Base-by-base conservation (phyloP, 1,140 invertebrate genomes). In the Oscheius sp. region DNA sequence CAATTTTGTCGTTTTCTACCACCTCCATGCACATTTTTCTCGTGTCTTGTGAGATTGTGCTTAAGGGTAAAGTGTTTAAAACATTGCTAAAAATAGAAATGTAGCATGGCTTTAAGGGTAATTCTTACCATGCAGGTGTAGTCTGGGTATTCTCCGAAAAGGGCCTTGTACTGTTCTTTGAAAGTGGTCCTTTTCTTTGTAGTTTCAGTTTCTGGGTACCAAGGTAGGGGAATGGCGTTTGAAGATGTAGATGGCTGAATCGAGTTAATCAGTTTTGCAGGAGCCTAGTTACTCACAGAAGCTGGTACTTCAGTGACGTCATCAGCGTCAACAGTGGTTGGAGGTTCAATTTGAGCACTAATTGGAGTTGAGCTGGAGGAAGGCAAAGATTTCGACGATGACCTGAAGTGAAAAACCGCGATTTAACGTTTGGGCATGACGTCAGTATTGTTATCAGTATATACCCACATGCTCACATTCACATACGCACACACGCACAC, bases 31-130 rank as follows among this genome's bases (percentile, higher is more conserved):
- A 49, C 52, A 2, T 20, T 32, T 20, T 59, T 28, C 23, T 58
- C 55, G 28, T 68, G 67, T 1, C 67, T 32, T 68, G 36, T 4
- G 18, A 68, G 20, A 61, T 68, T 68, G 32, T 18, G 32, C 34
- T 68, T 68, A 26, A 35, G 32, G 2, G 36, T 26, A 35, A 68
- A 68, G 18, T 38, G 32, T 61, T 68, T 68, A 31, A 68, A 68
- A n/a, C 67, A 68, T 3, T 31, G 58, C 67, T 68, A 38, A 61
- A 68, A 59, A n/a, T n/a, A 20, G 1, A n/a, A 36, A 3, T n/a
- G 10, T 36, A 2, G 20, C 36, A 1, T n/a, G 7, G 1, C 32
- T 55, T 23, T 20, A 4, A 4, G 20, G 2, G 15, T 2, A 15
- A 13, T n/a, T 38, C 45, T 15, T 2, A 68, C 67, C 34, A n/a